These are phyloP conservation scores for Eubasilissa regina DNA, from an alignment of 1,140 invertebrate species.

Conservation along the genomic window DNA sequence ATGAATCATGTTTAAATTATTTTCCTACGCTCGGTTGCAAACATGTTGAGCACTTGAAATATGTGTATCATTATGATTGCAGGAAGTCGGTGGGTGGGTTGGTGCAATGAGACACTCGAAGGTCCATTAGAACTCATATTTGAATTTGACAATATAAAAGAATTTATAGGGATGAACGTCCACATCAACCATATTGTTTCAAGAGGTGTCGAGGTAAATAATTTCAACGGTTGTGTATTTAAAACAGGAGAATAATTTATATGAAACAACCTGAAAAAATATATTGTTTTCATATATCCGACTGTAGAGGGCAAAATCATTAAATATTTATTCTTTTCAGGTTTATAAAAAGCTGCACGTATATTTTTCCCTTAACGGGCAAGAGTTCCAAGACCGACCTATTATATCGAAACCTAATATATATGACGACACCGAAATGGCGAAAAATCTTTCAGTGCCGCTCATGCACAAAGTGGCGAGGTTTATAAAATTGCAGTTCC, in stretches of 20 bases:
- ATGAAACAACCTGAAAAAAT: background rate
- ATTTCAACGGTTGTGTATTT: conserved; percentile 18
- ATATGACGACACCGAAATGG: conserved; percentile 73
- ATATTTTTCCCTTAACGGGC: conserved; percentile 86
- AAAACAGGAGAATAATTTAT: too few species aligned
- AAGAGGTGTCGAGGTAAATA: conserved; percentile 80
- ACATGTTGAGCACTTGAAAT: too few species aligned
- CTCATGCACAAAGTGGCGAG: conserved; percentile 83
- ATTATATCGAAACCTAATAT: conserved; percentile 68
- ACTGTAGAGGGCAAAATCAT: background rate
- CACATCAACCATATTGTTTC: conserved; percentile 84
- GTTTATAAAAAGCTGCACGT: conserved; percentile 81
- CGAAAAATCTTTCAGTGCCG: conserved; percentile 79
- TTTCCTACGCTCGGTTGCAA: too few species aligned
- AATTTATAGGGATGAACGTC: conserved; percentile 84
- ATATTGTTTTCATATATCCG: too few species aligned
- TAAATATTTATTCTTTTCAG: conserved; percentile 66
- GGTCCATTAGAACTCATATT: conserved; percentile 81
- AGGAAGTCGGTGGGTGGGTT: conserved; percentile 92
- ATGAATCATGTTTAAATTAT: too few species aligned
- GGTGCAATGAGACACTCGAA: conserved; percentile 79
- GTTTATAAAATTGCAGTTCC: conserved; percentile 84
- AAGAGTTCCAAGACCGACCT: conserved; percentile 77
- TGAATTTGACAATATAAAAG: conserved; percentile 83
- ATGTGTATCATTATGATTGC: conserved; percentile 11